These are phyloP conservation scores for Uria lomvia DNA, from an alignment of 2,113 vertebrate species.

Conservation along the genomic window DNA sequence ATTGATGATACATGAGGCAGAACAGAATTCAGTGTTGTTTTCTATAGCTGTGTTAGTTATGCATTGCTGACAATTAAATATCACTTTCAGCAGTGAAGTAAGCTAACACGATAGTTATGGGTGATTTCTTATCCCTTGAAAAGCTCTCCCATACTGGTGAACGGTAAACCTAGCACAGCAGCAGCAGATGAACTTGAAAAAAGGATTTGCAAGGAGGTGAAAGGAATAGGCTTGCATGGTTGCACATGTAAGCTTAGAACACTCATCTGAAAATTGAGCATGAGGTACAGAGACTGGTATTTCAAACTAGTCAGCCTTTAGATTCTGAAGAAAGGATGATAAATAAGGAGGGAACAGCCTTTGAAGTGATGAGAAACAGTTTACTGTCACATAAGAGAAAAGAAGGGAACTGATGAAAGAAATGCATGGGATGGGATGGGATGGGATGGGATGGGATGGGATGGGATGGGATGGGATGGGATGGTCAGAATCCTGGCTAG, in stretches of 20 bases:
- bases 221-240: background rate
- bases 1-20: background rate
- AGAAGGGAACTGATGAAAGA: background rate
- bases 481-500: background rate
- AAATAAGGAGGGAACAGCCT: background rate
- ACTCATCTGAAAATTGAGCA: background rate
- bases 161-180: background rate
- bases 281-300: background rate
- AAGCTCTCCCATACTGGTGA: background rate
- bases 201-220: background rate
- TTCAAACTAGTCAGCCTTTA: background rate
- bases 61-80: background rate
- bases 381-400: background rate
- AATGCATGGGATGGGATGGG: background rate
- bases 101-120: background rate
- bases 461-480: background rate
- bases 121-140: background rate
- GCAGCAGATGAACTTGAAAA: background rate
- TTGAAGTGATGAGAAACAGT: background rate
- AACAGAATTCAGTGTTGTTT: slow-evolving; percentile 1
- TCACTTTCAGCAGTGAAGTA: background rate
- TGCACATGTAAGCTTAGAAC: background rate
- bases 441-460: background rate
- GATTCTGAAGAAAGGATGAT: background rate
- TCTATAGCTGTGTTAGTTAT: background rate